These are phyloP conservation scores for Dexiosoma caninum DNA, from an alignment of 2,888 invertebrate species.

Conservation along the genomic window DNA sequence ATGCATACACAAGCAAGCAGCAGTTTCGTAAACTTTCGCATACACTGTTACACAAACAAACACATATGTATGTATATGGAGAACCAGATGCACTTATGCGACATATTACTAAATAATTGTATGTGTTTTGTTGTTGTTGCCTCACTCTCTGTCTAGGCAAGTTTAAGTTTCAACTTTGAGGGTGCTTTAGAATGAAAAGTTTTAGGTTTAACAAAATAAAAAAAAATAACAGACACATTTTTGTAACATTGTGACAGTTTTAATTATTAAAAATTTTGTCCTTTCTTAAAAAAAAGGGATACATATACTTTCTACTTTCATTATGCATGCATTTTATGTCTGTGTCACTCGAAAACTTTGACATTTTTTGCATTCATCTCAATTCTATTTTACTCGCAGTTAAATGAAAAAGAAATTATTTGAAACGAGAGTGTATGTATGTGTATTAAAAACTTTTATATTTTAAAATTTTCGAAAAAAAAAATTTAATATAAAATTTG, in stretches of 20 bases:
- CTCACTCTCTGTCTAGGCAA: conserved; percentile 22
- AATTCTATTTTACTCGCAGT: not conserved
- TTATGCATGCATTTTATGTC: conserved; percentile 30
- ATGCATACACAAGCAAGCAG: conserved; percentile 37
- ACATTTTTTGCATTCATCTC: not conserved
- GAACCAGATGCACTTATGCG: not conserved
- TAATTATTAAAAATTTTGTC: conserved; percentile 54
- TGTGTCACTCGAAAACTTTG: conserved; percentile 25
- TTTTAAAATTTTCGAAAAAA: not conserved
- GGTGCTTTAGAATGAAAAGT: conserved; percentile 2
- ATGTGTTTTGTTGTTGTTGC: conserved; percentile 12
- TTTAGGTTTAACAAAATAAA: not conserved
- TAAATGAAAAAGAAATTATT: not conserved
- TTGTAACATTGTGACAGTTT: conserved; percentile 54
- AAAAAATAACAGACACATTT: not conserved
- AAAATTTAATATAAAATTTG: conserved; percentile 7
- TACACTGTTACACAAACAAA: not conserved
- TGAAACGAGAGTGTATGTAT: not conserved
- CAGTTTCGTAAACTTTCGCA: not conserved
- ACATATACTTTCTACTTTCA: conserved; percentile 12
- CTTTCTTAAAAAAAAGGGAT: conserved; percentile 8
- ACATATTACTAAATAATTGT: conserved; percentile 7
- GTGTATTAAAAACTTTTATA: not conserved
- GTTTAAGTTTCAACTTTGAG: conserved; percentile 28
- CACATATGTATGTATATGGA: not conserved